Conservation (phyloP, 2,113 vertebrate species). For the Crotalus tigris region DNA sequence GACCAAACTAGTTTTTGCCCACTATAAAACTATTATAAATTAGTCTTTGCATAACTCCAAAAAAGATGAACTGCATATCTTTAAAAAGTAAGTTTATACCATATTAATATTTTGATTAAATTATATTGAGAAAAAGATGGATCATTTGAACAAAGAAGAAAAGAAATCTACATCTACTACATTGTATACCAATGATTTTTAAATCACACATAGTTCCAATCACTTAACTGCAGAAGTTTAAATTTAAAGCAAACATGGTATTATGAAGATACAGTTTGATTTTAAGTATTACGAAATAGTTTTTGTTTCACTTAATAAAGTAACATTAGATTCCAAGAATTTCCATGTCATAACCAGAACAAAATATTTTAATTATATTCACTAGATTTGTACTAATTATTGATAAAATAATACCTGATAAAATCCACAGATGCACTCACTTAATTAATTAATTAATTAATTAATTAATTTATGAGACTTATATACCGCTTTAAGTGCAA, state of each 20-base stretch:
- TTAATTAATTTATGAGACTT: too few species aligned
- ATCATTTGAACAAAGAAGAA: neutral
- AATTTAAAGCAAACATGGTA: neutral
- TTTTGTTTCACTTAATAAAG: neutral
- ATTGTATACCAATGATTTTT: neutral
- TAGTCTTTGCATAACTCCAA: neutral
- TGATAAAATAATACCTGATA: neutral
- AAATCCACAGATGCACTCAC: neutral
- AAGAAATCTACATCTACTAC: neutral
- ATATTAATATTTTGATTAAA: neutral
- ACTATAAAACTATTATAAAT: neutral
- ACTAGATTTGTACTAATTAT: neutral
- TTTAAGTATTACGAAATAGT: neutral
- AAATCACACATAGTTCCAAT: neutral
- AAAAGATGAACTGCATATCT: neutral
- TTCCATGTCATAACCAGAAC: neutral
- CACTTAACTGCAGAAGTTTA: neutral
- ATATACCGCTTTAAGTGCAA: too few species aligned
- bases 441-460: neutral
- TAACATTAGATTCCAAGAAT: neutral
- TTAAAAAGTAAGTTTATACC: neutral
- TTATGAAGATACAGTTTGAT: neutral
- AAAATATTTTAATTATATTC: neutral
- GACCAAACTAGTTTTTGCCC: neutral
- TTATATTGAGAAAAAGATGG: neutral